phyloP scores from a whole-genome alignment of 2,797 vertebrate species.

The Sciurus vulgaris region DNA sequence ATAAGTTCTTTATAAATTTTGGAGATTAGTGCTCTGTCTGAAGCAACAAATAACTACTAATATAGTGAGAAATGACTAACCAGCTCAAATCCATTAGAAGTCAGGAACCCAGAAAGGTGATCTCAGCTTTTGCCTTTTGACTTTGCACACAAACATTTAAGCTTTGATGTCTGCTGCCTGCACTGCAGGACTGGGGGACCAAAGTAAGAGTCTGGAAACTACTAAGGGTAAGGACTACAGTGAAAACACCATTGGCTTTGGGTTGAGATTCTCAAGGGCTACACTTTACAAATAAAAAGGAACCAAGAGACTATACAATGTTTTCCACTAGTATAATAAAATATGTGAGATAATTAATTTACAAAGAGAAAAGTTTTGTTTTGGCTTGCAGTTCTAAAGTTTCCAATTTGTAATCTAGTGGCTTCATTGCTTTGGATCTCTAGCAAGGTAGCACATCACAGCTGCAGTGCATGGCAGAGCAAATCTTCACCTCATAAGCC shows the following conservation, averaged over 20 bases:
- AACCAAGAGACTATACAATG: background rate
- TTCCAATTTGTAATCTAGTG: background rate
- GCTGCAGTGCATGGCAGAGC: background rate
- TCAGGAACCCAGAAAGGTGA: background rate
- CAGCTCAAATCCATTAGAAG: constrained; percentile 5
- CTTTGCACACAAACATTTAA: constrained; percentile 11
- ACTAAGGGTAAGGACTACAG: background rate
- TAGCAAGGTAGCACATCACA: background rate
- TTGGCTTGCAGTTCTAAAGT: background rate
- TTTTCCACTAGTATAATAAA: background rate
- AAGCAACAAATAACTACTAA: constrained; percentile 57
- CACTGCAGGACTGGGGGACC: background rate
- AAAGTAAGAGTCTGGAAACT: background rate
- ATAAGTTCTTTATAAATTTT: no score
- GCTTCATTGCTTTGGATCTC: background rate
- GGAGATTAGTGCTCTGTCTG: no score
- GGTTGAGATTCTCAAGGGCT: background rate
- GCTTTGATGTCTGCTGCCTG: background rate
- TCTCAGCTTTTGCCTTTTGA: constrained; percentile 28
- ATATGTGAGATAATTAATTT: background rate
- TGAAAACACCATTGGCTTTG: background rate
- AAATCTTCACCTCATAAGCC: background rate
- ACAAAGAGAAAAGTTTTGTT: no score
- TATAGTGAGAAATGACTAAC: background rate
- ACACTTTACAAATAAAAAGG: background rate